Evolutionary conservation across 2,888 invertebrate genomes (phyloP).

Genomic region (Apotomis capreana): DNA sequence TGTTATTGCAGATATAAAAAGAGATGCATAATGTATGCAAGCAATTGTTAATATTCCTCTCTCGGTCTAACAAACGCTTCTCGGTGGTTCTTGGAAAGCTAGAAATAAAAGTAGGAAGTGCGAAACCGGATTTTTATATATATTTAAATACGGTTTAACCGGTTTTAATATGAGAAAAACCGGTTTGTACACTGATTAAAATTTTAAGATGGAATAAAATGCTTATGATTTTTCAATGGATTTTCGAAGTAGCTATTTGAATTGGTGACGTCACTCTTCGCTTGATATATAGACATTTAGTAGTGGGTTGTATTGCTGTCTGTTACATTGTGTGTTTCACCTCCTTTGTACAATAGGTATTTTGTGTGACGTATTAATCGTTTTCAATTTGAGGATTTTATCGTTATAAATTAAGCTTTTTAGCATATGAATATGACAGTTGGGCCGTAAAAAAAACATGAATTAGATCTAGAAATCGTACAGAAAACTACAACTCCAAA

Average conservation of each 20-base stretch:
- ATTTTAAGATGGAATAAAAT: slow-evolving; percentile 14
- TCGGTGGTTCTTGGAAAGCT: slow-evolving; percentile 1
- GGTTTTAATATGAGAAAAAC: neutral
- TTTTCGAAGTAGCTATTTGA: slow-evolving; percentile 39
- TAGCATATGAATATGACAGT: too few species aligned
- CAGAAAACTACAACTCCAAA: too few species aligned
- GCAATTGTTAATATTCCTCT: neutral
- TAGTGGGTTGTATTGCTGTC: slow-evolving; percentile 31
- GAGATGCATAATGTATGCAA: neutral
- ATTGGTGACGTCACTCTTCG: slow-evolving; percentile 35
- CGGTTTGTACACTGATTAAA: neutral
- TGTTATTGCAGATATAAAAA: neutral
- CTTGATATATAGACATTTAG: slow-evolving; percentile 25
- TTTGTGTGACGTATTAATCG: slow-evolving; percentile 28
- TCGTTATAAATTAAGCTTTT: too few species aligned
- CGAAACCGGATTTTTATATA: neutral
- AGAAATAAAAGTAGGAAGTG: neutral
- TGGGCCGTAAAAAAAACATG: too few species aligned
- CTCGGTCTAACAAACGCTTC: neutral
- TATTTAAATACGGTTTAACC: neutral
- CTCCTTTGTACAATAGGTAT: slow-evolving; percentile 22
- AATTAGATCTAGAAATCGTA: too few species aligned
- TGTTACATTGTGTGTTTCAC: slow-evolving; percentile 34
- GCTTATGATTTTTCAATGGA: slow-evolving; percentile 34
- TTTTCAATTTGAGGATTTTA: too few species aligned